Evolutionary conservation across 1,140 invertebrate species (phyloP).

Genomic region (Anthonomus grandis): DNA sequence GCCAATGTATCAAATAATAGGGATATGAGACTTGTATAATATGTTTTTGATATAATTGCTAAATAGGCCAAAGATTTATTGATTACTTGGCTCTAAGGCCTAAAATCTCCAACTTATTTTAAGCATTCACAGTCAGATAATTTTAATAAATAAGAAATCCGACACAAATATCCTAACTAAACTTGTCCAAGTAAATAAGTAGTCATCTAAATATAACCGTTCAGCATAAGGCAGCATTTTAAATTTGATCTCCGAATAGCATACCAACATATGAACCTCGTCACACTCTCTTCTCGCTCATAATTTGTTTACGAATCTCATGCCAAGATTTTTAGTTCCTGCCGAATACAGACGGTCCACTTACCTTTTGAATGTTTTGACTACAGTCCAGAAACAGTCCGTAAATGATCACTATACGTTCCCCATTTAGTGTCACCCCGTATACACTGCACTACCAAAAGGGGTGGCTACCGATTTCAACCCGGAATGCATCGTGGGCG

Average conservation of each 20-base stretch:
- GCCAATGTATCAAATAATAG: too few species aligned
- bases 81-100: too few species aligned
- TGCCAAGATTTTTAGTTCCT: slow-evolving; percentile 26
- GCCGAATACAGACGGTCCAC: slow-evolving; percentile 17
- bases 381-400: neutral
- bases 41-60: too few species aligned
- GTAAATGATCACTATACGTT: neutral
- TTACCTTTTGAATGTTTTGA: slow-evolving; percentile 23
- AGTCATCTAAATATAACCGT: too few species aligned
- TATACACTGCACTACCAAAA: slow-evolving; percentile 9
- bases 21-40: too few species aligned
- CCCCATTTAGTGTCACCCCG: slow-evolving; percentile 2
- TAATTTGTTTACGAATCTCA: slow-evolving; percentile 33
- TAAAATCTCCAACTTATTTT: too few species aligned
- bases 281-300: slow-evolving; percentile 17
- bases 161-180: too few species aligned
- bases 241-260: slow-evolving; percentile 10
- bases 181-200: too few species aligned
- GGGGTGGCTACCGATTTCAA: slow-evolving; percentile 11
- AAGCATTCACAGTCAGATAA: too few species aligned
- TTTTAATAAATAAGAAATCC: too few species aligned
- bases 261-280: slow-evolving; percentile 5
- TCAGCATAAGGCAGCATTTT: slow-evolving; percentile 4
- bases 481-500: slow-evolving; percentile 12
- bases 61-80: too few species aligned